Conservation (phyloP, 2,113 vertebrate genomes). For the Vombatus ursinus region DNA sequence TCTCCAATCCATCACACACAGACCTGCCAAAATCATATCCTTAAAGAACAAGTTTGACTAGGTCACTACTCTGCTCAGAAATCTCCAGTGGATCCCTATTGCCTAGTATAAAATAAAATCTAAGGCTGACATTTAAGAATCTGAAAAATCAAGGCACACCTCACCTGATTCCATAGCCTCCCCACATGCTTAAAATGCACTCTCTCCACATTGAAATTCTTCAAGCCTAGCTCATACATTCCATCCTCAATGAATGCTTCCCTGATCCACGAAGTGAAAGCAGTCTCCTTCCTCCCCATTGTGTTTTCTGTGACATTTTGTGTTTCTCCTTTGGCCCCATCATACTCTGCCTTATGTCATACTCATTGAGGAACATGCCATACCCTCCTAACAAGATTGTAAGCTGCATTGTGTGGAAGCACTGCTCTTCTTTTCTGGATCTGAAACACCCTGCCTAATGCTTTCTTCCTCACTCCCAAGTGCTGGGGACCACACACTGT, state of each 20-base stretch:
- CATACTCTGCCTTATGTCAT: background rate
- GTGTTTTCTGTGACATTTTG: background rate
- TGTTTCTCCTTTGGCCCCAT: background rate
- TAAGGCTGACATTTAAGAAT: background rate
- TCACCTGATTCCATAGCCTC: background rate
- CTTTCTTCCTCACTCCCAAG: background rate
- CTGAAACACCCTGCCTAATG: background rate
- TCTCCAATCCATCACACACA: background rate
- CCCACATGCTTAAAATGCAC: background rate
- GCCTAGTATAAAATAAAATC: background rate
- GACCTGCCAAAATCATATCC: background rate
- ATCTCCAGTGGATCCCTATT: background rate
- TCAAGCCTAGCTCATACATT: background rate
- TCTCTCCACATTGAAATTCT: background rate
- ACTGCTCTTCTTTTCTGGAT: background rate
- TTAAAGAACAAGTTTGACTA: background rate
- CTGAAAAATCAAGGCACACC: background rate
- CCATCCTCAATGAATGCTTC: background rate
- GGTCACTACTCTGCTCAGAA: background rate
- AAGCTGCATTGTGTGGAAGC: background rate
- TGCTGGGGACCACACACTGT: background rate
- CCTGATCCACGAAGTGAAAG: background rate
- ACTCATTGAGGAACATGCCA: background rate
- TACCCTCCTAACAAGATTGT: background rate
- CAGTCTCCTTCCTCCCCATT: background rate